Evolutionary conservation across 2,797 vertebrate species (phyloP).

Genomic region (Alauda arvensis): DNA sequence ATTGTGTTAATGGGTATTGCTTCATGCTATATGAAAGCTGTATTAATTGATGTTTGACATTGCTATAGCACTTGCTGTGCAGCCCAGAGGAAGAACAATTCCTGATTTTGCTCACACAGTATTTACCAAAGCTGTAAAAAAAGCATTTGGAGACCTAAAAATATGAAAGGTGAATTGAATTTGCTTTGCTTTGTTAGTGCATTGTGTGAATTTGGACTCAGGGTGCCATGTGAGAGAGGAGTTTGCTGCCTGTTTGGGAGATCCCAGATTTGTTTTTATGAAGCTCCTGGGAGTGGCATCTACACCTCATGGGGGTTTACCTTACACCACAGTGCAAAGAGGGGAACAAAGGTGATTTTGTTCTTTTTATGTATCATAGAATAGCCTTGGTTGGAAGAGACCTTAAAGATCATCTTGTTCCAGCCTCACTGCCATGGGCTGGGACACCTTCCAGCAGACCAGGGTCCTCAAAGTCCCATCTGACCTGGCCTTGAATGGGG

Average conservation of each 20-base stretch:
- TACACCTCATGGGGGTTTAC: not conserved
- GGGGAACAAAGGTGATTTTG: not conserved
- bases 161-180: not conserved
- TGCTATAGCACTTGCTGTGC: conserved; percentile 33
- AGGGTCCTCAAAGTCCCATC: not conserved
- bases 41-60: conserved; percentile 49
- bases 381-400: not conserved
- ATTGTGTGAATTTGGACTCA: not conserved
- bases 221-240: not conserved
- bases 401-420: too few species aligned
- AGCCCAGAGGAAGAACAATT: conserved; percentile 7
- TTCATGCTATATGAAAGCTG: conserved; percentile 58
- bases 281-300: not conserved
- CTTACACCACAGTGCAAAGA: not conserved
- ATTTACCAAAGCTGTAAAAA: not conserved
- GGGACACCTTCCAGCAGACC: too few species aligned
- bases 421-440: not conserved
- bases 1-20: conserved; percentile 66
- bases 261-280: not conserved
- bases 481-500: not conserved
- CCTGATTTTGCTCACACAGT: not conserved
- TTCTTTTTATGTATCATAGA: not conserved
- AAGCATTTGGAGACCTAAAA: not conserved
- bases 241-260: not conserved
- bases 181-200: not conserved